Evolutionary conservation across 53 echinoderm and acorn worm genomes (phyloP).

Genomic region (Mesocentrotus franciscanus): DNA sequence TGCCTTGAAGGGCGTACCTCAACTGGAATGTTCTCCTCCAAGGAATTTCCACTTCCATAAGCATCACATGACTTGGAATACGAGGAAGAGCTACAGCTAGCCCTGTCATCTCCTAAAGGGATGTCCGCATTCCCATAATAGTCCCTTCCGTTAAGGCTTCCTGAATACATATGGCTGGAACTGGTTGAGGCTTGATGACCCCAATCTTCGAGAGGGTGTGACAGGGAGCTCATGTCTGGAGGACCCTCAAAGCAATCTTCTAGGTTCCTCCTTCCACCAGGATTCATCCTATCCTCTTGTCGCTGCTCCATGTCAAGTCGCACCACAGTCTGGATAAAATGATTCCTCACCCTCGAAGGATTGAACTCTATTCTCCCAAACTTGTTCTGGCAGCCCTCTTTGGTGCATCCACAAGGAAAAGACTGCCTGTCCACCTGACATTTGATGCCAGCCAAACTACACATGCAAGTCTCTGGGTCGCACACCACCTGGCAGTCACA

Average conservation of each 20-base stretch:
- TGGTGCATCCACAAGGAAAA: conserved; percentile 95
- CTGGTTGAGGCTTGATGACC: conserved; percentile 54
- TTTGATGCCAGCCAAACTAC: conserved; percentile 92
- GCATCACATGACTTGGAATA: conserved; percentile 68
- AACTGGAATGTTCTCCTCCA: conserved; percentile 83
- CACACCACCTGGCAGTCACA: conserved; percentile 91
- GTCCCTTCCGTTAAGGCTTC: conserved; percentile 59
- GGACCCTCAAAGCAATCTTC: conserved; percentile 70
- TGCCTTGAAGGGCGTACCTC: conserved; percentile 73
- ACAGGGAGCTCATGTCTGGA: conserved; percentile 58
- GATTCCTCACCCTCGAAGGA: conserved; percentile 89
- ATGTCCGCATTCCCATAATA: conserved; percentile 58
- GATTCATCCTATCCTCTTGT: conserved; percentile 65
- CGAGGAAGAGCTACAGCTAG: conserved; percentile 62
- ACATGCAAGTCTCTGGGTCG: conserved; percentile 88
- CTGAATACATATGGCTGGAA: conserved; percentile 69
- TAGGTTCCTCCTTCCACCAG: conserved; percentile 41
- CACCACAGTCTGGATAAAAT: conserved; percentile 93
- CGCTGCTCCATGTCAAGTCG: conserved; percentile 82
- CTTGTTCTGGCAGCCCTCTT: conserved; percentile 89
- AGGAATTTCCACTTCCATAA: conserved; percentile 71
- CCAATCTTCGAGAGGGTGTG: conserved; percentile 65
- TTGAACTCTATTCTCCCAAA: conserved; percentile 94
- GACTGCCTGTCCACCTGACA: conserved; percentile 97
- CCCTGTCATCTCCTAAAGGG: conserved; percentile 39